These are phyloP conservation scores for Drymonia ruficornis DNA, from an alignment of 2,888 invertebrate genomes.

Conservation along the genomic window DNA sequence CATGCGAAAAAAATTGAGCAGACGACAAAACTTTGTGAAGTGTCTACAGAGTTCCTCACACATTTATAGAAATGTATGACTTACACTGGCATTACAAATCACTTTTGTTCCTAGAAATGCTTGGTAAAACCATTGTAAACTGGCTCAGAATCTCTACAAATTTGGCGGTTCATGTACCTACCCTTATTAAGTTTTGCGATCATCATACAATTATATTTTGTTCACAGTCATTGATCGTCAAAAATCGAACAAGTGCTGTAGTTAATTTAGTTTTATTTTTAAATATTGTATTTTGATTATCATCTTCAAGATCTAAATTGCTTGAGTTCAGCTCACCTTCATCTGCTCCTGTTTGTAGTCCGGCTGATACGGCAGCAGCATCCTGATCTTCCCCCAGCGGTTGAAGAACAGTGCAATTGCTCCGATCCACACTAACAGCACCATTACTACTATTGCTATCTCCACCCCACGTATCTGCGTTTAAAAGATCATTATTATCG, in stretches of 20 bases:
- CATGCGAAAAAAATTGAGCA: no score
- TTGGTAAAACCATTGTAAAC: no score
- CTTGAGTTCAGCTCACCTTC: constrained; percentile 81
- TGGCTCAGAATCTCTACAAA: no score
- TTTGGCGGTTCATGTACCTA: no score
- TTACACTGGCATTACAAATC: no score
- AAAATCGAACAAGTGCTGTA: background rate
- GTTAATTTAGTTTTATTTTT: background rate
- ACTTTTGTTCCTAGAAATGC: no score
- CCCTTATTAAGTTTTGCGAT: no score
- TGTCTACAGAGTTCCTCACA: no score
- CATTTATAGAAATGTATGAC: no score
- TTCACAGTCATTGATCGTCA: no score
- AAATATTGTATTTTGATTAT: background rate
- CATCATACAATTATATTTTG: no score
- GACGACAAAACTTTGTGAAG: no score
- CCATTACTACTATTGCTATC: constrained; percentile 94
- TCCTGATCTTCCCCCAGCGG: constrained; percentile 95
- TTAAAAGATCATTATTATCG: constrained; percentile 16
- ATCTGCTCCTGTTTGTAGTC: constrained; percentile 95
- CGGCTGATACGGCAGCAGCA: constrained; percentile 96
- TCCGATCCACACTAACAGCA: constrained; percentile 93
- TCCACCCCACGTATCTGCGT: constrained; percentile 94
- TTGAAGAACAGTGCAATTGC: constrained; percentile 95
- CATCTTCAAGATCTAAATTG: background rate